These are phyloP conservation scores for Pipa parva DNA, from an alignment of 2,113 vertebrate genomes.

Conservation along the genomic window DNA sequence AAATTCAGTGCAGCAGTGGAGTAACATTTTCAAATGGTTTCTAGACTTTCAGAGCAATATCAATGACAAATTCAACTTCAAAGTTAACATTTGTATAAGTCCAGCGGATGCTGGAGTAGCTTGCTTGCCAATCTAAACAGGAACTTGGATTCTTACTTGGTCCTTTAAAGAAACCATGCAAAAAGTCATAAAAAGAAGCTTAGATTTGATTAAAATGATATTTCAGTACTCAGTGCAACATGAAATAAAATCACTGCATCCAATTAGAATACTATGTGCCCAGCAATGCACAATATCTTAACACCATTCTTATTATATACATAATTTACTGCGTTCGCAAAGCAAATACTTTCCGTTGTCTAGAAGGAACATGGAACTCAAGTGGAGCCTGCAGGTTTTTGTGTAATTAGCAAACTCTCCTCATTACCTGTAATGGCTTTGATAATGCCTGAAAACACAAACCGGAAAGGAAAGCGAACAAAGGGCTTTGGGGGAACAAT, in stretches of 20 bases:
- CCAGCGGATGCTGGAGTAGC: too few species aligned
- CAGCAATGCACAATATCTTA: not conserved
- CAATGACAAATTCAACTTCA: too few species aligned
- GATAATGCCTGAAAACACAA: not conserved
- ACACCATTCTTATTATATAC: not conserved
- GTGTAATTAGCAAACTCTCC: not conserved
- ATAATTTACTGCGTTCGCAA: not conserved
- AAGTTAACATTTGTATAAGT: too few species aligned
- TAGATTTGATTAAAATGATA: not conserved
- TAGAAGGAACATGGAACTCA: not conserved
- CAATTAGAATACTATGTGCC: not conserved
- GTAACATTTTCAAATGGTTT: too few species aligned
- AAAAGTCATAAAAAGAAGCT: too few species aligned
- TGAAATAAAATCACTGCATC: not conserved
- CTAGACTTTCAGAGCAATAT: too few species aligned
- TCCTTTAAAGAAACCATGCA: too few species aligned
- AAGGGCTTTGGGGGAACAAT: not conserved
- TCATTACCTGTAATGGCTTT: not conserved
- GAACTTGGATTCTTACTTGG: too few species aligned
- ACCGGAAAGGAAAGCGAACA: not conserved
- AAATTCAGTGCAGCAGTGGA: too few species aligned
- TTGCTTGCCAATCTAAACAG: too few species aligned
- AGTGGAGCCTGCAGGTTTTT: not conserved
- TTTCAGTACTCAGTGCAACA: not conserved
- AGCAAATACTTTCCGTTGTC: not conserved